These are phyloP conservation scores for Hylaeus anthracinus DNA, from an alignment of 1,140 invertebrate species.

Conservation along the genomic window DNA sequence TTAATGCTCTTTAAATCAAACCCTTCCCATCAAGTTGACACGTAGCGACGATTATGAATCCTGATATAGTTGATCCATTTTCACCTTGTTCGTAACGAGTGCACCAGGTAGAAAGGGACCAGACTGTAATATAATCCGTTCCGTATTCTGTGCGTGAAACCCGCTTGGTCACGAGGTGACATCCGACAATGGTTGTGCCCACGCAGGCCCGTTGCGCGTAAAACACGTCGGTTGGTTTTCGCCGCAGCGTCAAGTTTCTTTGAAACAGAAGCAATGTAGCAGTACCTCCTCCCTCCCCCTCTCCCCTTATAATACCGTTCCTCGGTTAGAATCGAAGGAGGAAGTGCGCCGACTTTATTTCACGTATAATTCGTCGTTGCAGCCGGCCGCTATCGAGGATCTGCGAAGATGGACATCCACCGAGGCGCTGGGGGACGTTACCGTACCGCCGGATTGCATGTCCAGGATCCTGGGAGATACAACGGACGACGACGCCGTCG, in stretches of 20 bases:
- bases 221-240: constrained; percentile 57
- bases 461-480: constrained; percentile 81
- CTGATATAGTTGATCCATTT: constrained; percentile 32
- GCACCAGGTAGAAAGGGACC: constrained; percentile 37
- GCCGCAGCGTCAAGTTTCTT: constrained; percentile 52
- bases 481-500: constrained; percentile 86
- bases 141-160: constrained; percentile 69
- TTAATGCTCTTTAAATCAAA: too few relatives aligned
- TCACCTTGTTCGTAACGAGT: constrained; percentile 28
- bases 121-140: constrained; percentile 72
- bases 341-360: constrained; percentile 17
- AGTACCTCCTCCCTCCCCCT: too few relatives aligned
- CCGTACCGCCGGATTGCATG: constrained; percentile 88
- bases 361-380: constrained; percentile 36
- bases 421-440: constrained; percentile 91
- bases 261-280: constrained; percentile 39
- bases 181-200: constrained; percentile 70
- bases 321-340: constrained; percentile 2
- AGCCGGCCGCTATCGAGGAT: constrained; percentile 90
- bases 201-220: constrained; percentile 64
- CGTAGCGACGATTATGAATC: neutral
- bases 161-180: constrained; percentile 70
- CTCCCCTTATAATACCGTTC: neutral
- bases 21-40: too few relatives aligned
- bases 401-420: constrained; percentile 91